Evolutionary conservation across 1,140 invertebrate genomes (phyloP).

Genomic region (Lordiphosa mommai): DNA sequence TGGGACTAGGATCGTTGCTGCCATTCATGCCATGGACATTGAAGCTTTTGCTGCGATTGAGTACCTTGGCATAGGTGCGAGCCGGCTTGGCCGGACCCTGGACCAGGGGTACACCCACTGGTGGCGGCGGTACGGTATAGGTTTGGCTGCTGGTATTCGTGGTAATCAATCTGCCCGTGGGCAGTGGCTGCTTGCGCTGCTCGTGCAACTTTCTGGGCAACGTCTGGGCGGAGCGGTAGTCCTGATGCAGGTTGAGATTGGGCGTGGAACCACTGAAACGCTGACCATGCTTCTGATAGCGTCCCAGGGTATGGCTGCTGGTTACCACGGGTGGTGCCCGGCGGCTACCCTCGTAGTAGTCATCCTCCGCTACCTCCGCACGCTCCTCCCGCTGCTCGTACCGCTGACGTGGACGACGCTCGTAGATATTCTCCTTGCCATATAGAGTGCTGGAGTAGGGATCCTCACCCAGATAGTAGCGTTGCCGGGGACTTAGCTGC

Average conservation of each 20-base stretch:
- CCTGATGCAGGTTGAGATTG: slow-evolving; percentile 78
- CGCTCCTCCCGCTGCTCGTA: slow-evolving; percentile 24
- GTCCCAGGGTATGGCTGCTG: slow-evolving; percentile 83
- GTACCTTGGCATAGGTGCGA: slow-evolving; percentile 85
- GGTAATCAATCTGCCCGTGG: not conserved
- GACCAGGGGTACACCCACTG: too few species aligned
- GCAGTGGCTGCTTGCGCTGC: slow-evolving; percentile 51
- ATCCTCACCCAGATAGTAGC: slow-evolving; percentile 91
- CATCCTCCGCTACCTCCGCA: slow-evolving; percentile 40
- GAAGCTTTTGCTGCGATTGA: slow-evolving; percentile 91
- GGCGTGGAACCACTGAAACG: slow-evolving; percentile 81
- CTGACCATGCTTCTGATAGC: slow-evolving; percentile 87
- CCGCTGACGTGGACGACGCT: slow-evolving; percentile 73
- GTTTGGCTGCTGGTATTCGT: not conserved
- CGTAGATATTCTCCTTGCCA: slow-evolving; percentile 89
- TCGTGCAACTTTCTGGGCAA: slow-evolving; percentile 86
- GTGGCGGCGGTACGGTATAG: slow-evolving; percentile 34
- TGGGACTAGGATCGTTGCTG: slow-evolving; percentile 79
- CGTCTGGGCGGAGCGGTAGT: slow-evolving; percentile 87
- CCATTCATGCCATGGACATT: slow-evolving; percentile 85
- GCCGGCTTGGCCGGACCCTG: slow-evolving; percentile 85
- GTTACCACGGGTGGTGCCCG: slow-evolving; percentile 21
- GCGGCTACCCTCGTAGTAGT: slow-evolving; percentile 43
- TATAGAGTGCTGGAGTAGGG: slow-evolving; percentile 90
- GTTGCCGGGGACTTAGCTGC: slow-evolving; percentile 82